Evolutionary conservation across 2,797 vertebrate species (phyloP), one percentile per base, ranked within the genome.

Genomic region (Lithobates sylvaticus): DNA sequence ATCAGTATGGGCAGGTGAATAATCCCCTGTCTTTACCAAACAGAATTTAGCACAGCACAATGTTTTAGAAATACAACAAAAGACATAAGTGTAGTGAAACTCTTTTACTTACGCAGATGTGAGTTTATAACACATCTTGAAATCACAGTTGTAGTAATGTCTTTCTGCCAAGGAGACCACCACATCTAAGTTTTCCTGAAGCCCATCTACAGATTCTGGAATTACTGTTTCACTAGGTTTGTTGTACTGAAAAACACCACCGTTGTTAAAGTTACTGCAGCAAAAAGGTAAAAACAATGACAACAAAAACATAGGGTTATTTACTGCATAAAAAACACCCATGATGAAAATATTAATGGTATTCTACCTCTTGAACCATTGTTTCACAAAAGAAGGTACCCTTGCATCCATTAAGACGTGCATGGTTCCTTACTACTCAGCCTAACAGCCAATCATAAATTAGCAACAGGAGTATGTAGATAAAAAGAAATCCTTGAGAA

Each of bases 71-170:
- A 61, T 61, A 61, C 54, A 61, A 18, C 12, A 54, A 54, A 54
- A 16, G 8, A 16, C 50, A 50, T 12, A 3, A 18, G 16, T 3
- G 50, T 18, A 54, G 50, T 54, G 16, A 54, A 39, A 86, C 34
- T 8, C 16, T 64, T 50, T 21, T 89, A 97, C 98, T 94, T 95
- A 99, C 98, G 95, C 97, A 5, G 98, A 98, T n/a, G 98, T 99
- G 81, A 99, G 97, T 87, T 98, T 97, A 94, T 99, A 99, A 93
- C 98, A 99, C 96, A 98, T 99, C 94, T 99, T 99, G 93, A 99
- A 99, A 91, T 99, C 98, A 96, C 98, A 99, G 94, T 99, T 99
- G 94, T 99, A 99, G 93, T 99, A 99, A 95, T 99, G 98, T 81
- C 98, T 96, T 94, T 99, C 98, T 86, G 98, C 98, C 89, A 99